Base-by-base conservation (phyloP, 2,113 vertebrate genomes). In the Trochalopteron elliotii region DNA sequence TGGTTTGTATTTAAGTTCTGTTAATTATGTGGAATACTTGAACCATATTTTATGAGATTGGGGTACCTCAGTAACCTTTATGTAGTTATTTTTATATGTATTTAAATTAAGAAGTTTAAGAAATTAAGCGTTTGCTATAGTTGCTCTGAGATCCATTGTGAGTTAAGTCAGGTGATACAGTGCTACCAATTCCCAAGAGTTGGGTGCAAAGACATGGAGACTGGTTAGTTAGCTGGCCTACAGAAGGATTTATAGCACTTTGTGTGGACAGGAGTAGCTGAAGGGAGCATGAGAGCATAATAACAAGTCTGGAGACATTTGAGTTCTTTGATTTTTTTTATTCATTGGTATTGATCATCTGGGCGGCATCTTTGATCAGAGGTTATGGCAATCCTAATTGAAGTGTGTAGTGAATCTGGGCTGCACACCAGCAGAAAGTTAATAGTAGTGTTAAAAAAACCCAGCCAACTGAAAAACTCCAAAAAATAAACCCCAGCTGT, bases 171-270 rank as follows among this genome's bases (percentile, higher is more conserved):
- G 42, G 27, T 59, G 42, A 25, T 39, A 25, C 33, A 31, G 13
- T 50, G 35, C 50, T 83, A 22, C 25, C 8, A 16, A 4, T 80
- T 90, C 27, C 15, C 9, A 47, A 56, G 87, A 83, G 19, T 0
- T 78, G n/a, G 49, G 11, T 57, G 80, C 22, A 35, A 20, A 85
- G 24, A 61, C 6, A 1, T 31, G n/a, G 17, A 86, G 50, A 11
- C 60, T 78, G 76, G 49, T 88, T 59, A 63, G 59, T 84, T 91
- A 81, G 28, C 64, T 86, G 71, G 30, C 59, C 7, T 5, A 27
- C 56, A 53, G 52, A 65, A 90, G 76, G 65, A 92, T 96, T 95
- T 95, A 79, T 39, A 52, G 57, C 30, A 37, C 93, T 92, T 74
- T 79, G 12, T 89, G 83, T 80, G 72, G 33, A n/a, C 30, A 52